Percentiles rank a stretch among this genome's conserved stretches.
phyloP scores from a whole-genome alignment of 2,113 vertebrate species.

The Bufo bufo region DNA sequence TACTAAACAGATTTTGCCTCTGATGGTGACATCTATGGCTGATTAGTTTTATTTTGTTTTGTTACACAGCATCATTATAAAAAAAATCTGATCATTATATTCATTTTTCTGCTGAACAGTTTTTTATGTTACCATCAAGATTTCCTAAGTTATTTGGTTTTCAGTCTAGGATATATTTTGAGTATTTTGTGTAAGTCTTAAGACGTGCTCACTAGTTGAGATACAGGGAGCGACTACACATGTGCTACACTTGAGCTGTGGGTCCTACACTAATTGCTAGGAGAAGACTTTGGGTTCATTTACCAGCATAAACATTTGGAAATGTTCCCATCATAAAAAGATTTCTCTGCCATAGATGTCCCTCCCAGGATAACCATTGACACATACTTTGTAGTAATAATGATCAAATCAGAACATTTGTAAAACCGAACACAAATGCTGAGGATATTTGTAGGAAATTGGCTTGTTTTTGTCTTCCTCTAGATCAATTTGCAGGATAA shows the following conservation, averaged over 20 bases:
- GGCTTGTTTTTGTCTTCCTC: no score
- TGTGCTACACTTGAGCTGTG: no score
- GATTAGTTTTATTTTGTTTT: not conserved
- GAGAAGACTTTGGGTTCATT: not conserved
- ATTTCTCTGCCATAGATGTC: not conserved
- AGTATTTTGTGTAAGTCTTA: no score
- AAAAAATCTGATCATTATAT: not conserved
- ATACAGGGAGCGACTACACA: no score
- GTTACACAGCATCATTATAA: not conserved
- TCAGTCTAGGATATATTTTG: no score
- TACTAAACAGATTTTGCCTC: not conserved
- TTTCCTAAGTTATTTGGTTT: no score
- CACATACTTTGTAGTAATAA: not conserved
- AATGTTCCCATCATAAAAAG: not conserved
- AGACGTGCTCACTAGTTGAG: no score
- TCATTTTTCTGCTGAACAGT: not conserved
- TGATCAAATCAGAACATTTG: not conserved
- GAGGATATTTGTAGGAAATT: no score
- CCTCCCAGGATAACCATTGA: not conserved
- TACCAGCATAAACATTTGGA: not conserved
- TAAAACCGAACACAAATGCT: no score
- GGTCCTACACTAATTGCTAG: not conserved
- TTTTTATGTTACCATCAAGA: not conserved
- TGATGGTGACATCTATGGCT: not conserved
- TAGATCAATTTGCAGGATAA: no score